Evolutionary conservation across 2,113 vertebrate species (phyloP), one percentile per base, ranked within the genome.

Genomic region (Nannobrachium achirus): DNA sequence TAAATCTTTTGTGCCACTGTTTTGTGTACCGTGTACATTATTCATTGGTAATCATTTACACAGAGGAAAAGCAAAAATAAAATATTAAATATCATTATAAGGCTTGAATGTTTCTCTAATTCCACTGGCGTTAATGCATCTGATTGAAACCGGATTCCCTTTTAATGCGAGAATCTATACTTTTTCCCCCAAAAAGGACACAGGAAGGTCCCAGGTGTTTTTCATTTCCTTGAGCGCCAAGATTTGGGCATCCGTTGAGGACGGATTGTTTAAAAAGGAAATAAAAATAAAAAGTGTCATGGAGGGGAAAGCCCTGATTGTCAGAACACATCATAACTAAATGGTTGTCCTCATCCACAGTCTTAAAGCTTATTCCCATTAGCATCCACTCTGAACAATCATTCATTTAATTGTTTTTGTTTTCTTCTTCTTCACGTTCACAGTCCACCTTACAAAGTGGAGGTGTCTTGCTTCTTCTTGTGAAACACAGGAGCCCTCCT

Each of bases 11-110:
- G 45, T 66, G 68, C 68, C 69, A 72, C 63, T 18, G 48, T 74
- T 46, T 61, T 74, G 69, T 76, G 80, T 25, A 62, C 70, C 42
- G 25, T 15, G 18, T 67, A 81, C 14, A 10, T 60, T 80, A 63
- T 71, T 82, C 57, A 71, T 89, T 87, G 80, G 86, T 82, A 75
- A 53, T 58, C 71, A 84, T 86, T 84, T 70, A 78, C 67, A 71
- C 62, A 40, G 63, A 53, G 72, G 80, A 79, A 40, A 52, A 68
- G 70, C 60, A 66, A 66, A 68, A 82, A 68, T 16, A 14, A 69
- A 76, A 76, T 85, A 73, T 86, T 88, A 85, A 86, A 89, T 91
- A 88, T 45, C 57, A 60, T 73, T 67, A 83, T 90, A 89, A 92
- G 87, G 88, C 86, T 89, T 86, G 18, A 75, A 86, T 73, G 71